These are phyloP conservation scores for Hydrolagus affinis DNA, from an alignment of 2,113 vertebrate species.

Conservation along the genomic window DNA sequence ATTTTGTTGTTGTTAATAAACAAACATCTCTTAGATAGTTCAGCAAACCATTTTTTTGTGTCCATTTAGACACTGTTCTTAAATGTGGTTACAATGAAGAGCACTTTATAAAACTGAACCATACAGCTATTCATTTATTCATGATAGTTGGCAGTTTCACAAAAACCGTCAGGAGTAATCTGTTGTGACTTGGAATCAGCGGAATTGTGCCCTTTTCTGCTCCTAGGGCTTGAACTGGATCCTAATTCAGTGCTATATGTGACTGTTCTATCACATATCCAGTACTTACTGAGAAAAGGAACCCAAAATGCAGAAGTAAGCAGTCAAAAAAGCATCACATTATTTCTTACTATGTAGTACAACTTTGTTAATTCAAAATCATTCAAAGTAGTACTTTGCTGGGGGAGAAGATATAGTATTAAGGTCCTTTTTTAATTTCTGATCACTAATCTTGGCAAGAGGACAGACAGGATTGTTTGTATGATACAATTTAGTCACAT, in stretches of 20 bases:
- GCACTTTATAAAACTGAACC: neutral
- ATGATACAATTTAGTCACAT: no score
- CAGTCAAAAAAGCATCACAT: neutral
- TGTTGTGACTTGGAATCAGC: neutral
- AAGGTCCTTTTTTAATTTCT: no score
- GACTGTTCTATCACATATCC: neutral
- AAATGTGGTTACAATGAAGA: neutral
- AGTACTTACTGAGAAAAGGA: neutral
- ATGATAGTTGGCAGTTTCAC: neutral
- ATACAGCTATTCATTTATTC: neutral
- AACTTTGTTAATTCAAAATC: neutral
- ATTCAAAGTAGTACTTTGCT: neutral
- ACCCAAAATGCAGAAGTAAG: neutral
- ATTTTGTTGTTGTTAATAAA: no score
- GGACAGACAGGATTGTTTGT: no score
- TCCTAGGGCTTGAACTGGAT: neutral
- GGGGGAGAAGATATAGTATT: neutral
- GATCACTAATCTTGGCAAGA: no score
- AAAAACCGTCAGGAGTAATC: neutral
- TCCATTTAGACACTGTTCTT: neutral
- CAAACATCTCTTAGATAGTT: neutral
- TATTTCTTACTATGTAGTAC: neutral
- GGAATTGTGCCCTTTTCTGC: neutral
- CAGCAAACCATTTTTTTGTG: neutral
- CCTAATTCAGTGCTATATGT: neutral